Percentiles rank a stretch among this genome's conserved stretches.
These are phyloP conservation scores for Metopolophium dirhodum DNA, from an alignment of 1,140 invertebrate species.

Conservation along the genomic window DNA sequence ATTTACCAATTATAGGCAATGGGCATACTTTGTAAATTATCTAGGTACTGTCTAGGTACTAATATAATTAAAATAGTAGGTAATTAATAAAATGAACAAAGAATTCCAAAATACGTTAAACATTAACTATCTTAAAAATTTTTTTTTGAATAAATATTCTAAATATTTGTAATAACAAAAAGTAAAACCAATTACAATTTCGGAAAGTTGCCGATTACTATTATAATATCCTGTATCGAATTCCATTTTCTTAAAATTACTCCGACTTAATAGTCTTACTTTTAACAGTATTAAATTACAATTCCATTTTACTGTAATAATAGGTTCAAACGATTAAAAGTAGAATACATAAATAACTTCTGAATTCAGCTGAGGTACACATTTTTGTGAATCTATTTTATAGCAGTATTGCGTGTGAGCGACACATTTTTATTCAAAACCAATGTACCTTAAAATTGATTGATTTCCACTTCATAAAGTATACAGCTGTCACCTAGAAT, in stretches of 20 bases:
- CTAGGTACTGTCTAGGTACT: not conserved
- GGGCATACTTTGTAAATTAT: not conserved
- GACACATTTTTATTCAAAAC: not conserved
- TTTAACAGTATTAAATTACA: not conserved
- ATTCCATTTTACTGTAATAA: not conserved
- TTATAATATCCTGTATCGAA: not conserved
- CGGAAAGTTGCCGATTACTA: not conserved
- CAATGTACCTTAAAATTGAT: constrained; percentile 3
- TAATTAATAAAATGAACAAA: not conserved
- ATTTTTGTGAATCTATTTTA: not conserved
- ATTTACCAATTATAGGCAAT: not conserved
- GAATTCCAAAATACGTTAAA: not conserved
- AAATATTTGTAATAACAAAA: not conserved
- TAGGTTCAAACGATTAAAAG: constrained; percentile 4
- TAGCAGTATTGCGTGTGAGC: not conserved
- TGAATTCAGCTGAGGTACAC: not conserved
- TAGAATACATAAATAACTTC: not conserved
- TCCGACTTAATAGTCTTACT: not conserved
- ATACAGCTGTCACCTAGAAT: not conserved
- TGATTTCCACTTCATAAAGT: not conserved
- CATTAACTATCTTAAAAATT: not conserved
- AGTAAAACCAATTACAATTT: not conserved
- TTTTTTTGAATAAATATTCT: not conserved
- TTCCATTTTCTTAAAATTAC: not conserved
- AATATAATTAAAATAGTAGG: not conserved